Evolutionary conservation across 2,888 invertebrate genomes (phyloP).

Genomic region (Dinocampus coccinellae): DNA sequence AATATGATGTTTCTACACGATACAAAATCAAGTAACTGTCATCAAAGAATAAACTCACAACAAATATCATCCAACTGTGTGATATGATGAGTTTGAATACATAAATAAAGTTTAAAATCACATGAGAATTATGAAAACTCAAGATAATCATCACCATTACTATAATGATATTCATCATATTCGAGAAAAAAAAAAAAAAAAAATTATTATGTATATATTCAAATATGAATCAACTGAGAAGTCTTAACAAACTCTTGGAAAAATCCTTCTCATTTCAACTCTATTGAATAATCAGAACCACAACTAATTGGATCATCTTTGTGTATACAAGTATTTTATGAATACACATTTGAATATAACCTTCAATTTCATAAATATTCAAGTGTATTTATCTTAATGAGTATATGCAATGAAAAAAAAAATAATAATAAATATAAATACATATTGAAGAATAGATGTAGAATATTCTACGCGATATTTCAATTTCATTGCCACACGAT

Average conservation of each 20-base stretch:
- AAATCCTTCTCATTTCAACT: background rate
- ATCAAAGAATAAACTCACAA: background rate
- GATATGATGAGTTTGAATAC: too few species aligned
- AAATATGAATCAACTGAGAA: background rate
- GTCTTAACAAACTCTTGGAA: constrained; percentile 10
- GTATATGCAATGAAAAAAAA: background rate
- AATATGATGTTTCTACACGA: background rate
- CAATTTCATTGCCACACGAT: too few species aligned
- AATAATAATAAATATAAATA: background rate
- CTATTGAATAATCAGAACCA: constrained; percentile 9
- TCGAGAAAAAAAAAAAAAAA: too few species aligned
- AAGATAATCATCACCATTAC: too few species aligned
- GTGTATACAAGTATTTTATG: background rate
- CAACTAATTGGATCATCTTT: constrained; percentile 14
- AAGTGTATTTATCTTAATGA: background rate
- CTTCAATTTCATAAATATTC: background rate
- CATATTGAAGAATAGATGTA: too few species aligned
- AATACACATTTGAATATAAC: background rate
- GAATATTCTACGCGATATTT: too few species aligned
- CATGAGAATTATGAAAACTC: too few species aligned
- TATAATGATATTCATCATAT: too few species aligned
- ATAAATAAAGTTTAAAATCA: too few species aligned
- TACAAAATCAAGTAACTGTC: background rate
- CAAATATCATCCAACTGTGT: background rate
- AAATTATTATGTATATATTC: background rate